Evolutionary conservation across 1,140 invertebrate species (phyloP).

Genomic region (Drosophila kurseongensis): DNA sequence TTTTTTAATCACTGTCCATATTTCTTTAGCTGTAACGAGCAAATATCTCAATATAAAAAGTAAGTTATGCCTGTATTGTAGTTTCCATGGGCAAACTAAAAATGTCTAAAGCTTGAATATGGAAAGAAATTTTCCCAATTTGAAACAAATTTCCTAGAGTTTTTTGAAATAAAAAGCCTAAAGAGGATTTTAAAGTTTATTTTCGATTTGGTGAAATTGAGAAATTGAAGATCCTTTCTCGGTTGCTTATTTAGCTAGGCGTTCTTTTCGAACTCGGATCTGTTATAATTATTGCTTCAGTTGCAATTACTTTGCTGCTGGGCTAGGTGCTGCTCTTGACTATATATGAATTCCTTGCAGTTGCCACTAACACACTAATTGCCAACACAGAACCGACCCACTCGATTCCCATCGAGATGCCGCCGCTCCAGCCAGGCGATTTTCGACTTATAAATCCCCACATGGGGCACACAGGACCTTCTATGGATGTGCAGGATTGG

Average conservation of each 20-base stretch:
- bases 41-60: too few species aligned
- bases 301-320: background rate
- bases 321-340: constrained; percentile 26
- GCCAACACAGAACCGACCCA: constrained; percentile 24
- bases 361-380: constrained; percentile 46
- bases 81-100: too few species aligned
- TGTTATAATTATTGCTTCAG: constrained; percentile 26
- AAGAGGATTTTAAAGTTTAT: background rate
- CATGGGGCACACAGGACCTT: constrained; percentile 18
- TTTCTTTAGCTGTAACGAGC: too few species aligned
- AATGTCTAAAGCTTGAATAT: too few species aligned
- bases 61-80: too few species aligned
- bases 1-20: too few species aligned
- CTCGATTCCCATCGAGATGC: constrained; percentile 33
- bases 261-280: background rate
- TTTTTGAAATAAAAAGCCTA: too few species aligned
- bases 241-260: background rate
- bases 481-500: constrained; percentile 9
- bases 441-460: constrained; percentile 50
- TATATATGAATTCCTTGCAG: constrained; percentile 41
- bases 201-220: background rate
- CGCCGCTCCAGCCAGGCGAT: constrained; percentile 19
- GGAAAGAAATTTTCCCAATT: too few species aligned
- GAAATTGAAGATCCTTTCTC: background rate
- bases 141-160: too few species aligned